A percentile compares a stretch with the other conserved stretches of the same genome.
These are phyloP conservation scores for Chroicocephalus ridibundus DNA, from an alignment of 2,113 vertebrate genomes.

Conservation along the genomic window DNA sequence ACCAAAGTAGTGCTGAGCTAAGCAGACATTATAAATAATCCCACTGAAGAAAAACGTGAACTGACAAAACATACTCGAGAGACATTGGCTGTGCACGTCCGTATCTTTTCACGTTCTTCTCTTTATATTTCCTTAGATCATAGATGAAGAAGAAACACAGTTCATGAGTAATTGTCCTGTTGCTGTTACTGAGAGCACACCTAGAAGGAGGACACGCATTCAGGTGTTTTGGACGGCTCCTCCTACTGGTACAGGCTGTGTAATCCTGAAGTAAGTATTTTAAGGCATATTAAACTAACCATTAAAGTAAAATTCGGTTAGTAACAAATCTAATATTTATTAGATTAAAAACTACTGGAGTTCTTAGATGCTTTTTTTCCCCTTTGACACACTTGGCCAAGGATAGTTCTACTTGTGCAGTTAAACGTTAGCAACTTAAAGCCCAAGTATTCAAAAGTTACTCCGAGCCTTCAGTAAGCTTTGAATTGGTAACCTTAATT, in stretches of 20 bases:
- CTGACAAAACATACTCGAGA: neutral
- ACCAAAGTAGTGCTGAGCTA: neutral
- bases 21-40: neutral
- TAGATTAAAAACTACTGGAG: neutral
- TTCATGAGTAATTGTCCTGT: conserved; percentile 97
- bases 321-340: neutral
- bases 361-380: neutral
- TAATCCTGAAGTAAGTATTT: conserved; percentile 90
- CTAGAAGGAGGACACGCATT: conserved; percentile 90
- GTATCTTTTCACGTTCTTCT: neutral
- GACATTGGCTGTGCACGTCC: neutral
- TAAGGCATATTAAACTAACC: neutral
- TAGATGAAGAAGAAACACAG: conserved; percentile 97
- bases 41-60: neutral
- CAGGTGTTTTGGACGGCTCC: conserved; percentile 97
- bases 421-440: neutral
- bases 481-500: neutral
- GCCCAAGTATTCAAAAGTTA: neutral
- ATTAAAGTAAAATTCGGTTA: neutral
- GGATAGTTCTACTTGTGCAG: neutral
- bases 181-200: conserved; percentile 95
- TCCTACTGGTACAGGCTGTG: conserved; percentile 86
- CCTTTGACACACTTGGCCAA: neutral
- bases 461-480: neutral
- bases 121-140: conserved; percentile 78